Evolutionary conservation across 35 echinoderm and acorn worm species (phyloP).

Genomic region (Lytechinus variegatus): DNA sequence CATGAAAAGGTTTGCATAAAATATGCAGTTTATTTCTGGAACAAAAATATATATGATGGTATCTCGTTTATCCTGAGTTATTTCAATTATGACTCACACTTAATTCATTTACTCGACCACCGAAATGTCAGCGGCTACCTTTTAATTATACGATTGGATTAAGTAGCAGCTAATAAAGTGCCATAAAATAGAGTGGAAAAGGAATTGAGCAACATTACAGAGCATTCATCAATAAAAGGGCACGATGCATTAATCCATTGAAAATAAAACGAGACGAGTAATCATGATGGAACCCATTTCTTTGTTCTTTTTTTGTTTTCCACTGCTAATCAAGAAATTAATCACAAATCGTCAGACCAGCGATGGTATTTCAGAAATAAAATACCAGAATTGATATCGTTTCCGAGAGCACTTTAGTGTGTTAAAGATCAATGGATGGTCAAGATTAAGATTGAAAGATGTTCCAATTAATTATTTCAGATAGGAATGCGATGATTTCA

Average conservation of each 20-base stretch:
- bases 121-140: constrained; percentile 6
- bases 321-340: neutral
- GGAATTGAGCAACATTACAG: neutral
- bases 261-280: neutral
- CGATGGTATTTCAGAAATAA: neutral
- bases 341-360: neutral
- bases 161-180: neutral
- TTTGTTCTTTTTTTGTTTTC: neutral
- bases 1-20: neutral
- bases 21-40: neutral
- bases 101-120: neutral
- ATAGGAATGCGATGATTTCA: neutral
- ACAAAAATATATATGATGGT: neutral
- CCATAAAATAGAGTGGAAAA: neutral
- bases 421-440: neutral
- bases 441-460: neutral
- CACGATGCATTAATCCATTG: neutral
- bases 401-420: neutral
- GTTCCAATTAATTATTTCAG: neutral
- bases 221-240: neutral
- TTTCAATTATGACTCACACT: neutral
- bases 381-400: neutral
- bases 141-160: constrained; percentile 35
- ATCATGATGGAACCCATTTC: neutral
- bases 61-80: neutral